Evolutionary conservation across 2,888 invertebrate genomes (phyloP).

Genomic region (Anorthoa munda): DNA sequence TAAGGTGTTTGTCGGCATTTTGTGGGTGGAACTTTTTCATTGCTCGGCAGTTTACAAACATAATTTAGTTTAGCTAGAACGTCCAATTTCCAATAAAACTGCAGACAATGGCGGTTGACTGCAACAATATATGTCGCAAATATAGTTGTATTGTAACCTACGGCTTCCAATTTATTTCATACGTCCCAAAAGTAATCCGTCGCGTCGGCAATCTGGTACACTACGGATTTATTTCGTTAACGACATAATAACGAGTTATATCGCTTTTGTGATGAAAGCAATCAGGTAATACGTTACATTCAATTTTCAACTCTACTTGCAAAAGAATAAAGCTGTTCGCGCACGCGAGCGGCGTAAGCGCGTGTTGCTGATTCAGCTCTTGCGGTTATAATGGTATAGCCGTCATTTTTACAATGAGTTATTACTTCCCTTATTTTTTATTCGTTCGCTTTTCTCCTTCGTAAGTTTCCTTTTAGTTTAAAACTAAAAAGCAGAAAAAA

Average conservation of each 20-base stretch:
- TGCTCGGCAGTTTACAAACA: no score
- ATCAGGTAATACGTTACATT: conserved; percentile 45
- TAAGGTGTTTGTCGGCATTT: no score
- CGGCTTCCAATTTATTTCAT: conserved; percentile 66
- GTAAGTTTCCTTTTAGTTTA: conserved; percentile 29
- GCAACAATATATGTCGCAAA: conserved; percentile 9
- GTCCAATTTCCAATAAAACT: conserved; percentile 14
- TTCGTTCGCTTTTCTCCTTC: conserved; percentile 40
- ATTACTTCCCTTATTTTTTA: conserved; percentile 55
- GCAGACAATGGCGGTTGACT: conserved; percentile 13
- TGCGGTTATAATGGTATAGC: conserved; percentile 48
- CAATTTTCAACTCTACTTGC: conserved; percentile 57
- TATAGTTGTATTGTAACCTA: conserved; percentile 32
- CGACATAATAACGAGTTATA: conserved; percentile 77
- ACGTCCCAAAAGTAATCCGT: conserved; percentile 68
- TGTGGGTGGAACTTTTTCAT: no score
- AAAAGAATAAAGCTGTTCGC: conserved; percentile 32
- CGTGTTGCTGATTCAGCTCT: conserved; percentile 54
- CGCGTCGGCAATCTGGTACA: conserved; percentile 68
- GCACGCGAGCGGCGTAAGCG: conserved; percentile 24
- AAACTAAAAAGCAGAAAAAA: conserved; percentile 14
- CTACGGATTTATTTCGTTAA: conserved; percentile 75
- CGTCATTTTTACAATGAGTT: conserved; percentile 64
- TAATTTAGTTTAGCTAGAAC: conserved; percentile 1
- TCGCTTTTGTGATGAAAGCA: conserved; percentile 69